A percentile compares a stretch with the other conserved stretches of the same genome.
Evolutionary conservation across 2,113 vertebrate species (phyloP).

Genomic region (Ia io): DNA sequence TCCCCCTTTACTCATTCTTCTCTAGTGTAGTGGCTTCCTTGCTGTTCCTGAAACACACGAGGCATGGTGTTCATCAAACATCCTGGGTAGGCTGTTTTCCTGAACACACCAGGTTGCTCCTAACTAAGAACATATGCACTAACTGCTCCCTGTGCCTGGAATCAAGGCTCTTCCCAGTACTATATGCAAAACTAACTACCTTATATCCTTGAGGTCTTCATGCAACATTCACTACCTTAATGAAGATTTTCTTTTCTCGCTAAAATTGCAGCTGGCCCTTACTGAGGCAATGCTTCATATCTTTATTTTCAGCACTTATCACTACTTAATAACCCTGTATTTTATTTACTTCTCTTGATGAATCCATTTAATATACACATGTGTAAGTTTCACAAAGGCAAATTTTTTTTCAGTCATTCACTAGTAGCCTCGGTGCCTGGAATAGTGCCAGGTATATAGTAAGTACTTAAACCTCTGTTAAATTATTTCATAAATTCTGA

Average conservation of each 20-base stretch:
- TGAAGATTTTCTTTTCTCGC: background rate
- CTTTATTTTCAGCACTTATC: background rate
- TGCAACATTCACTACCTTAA: background rate
- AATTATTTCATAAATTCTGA: background rate
- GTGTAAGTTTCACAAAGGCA: background rate
- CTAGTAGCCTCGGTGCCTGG: background rate
- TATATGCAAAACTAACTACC: background rate
- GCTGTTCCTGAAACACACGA: background rate
- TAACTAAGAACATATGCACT: background rate
- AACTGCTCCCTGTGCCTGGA: background rate
- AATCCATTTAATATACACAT: background rate
- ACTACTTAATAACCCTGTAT: background rate
- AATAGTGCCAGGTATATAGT: background rate
- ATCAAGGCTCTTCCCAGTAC: background rate
- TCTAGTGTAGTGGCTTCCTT: background rate
- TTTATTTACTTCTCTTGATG: constrained; percentile 3
- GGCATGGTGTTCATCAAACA: background rate
- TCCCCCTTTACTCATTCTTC: background rate
- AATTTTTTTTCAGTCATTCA: background rate
- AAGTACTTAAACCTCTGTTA: background rate
- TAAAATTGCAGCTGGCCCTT: background rate
- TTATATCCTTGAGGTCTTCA: background rate
- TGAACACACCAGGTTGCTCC: background rate
- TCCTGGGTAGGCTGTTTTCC: background rate
- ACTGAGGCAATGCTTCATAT: background rate